These are phyloP conservation scores for Patella vulgata DNA, from an alignment of 1,140 invertebrate species.

Conservation along the genomic window DNA sequence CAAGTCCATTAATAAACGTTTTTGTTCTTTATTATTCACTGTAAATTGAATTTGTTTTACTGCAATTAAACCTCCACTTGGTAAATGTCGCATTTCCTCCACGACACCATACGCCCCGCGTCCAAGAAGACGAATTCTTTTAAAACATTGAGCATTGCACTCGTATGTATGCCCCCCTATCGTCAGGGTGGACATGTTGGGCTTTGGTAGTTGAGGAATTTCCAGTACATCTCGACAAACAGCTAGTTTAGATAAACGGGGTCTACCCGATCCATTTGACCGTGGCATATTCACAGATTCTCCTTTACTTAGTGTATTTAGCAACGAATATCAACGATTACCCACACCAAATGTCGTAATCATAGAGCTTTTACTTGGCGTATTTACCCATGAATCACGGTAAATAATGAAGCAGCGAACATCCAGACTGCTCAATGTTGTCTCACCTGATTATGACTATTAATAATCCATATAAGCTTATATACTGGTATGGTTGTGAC, in stretches of 20 bases:
- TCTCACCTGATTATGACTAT: too few species aligned
- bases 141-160: conserved; percentile 59
- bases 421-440: too few species aligned
- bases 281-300: too few species aligned
- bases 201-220: conserved; percentile 33
- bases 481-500: too few species aligned
- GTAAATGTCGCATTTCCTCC: conserved; percentile 92
- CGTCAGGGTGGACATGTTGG: conserved; percentile 54
- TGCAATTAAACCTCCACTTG: conserved; percentile 87
- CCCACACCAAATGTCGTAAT: too few species aligned
- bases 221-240: neutral
- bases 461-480: too few species aligned
- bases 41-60: conserved; percentile 85
- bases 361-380: too few species aligned
- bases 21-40: conserved; percentile 94
- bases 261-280: neutral
- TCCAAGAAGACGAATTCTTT: conserved; percentile 82
- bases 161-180: conserved; percentile 59
- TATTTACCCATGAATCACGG: too few species aligned
- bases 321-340: too few species aligned
- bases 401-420: too few species aligned
- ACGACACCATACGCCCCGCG: conserved; percentile 97
- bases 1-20: conserved; percentile 94
- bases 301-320: too few species aligned
- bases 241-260: neutral